Base-by-base conservation (phyloP, 2,113 vertebrate genomes). In the Chloroceryle aenea region DNA sequence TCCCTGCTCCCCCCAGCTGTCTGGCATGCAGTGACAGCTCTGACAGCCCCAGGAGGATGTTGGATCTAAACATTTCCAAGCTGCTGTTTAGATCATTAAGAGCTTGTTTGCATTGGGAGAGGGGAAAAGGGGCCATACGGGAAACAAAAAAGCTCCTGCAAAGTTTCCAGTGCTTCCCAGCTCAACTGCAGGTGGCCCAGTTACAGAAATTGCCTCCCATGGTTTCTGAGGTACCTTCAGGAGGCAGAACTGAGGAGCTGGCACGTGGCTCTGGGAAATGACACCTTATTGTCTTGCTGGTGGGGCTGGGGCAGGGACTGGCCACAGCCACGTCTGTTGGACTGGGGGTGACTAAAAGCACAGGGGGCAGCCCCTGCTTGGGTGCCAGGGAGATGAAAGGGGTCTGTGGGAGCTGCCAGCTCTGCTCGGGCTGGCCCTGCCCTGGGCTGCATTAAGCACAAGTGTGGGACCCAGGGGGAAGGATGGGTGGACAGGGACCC, bases 281-380 rank as follows among this genome's bases (percentile, higher is more conserved):
- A 50, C 34, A n/a, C 43, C 21, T 62, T 55, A 42, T 67, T 88
- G 26, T 23, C 30, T 85, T 86, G 53, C 34, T 64, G 29, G 15
- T 18, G 21, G 21, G 20, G 6, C 15, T 2, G 1, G 75, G 36
- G 40, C 17, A 29, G 53, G 34, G 30, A n/a, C 69, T 0, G 2
- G 29, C n/a, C 7, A 6, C 38, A 47, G 27, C 40, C 40, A n/a
- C 7, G 0, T 2, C 0, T 9, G 6, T 17, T 73, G 79, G 45
- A 30, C 55, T 32, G 14, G 2, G 10, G 6, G 43, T 47, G 50
- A 43, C 27, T 32, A 21, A 81, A 84, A 69, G 12, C 6, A 0
- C 0, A 10, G 47, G 4, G 62, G 27, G 9, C 43, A 80, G 21
- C 5, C 18, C 9, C 27, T 73, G 22, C 34, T 38, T 1, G 3